phyloP scores from a whole-genome alignment of 2,797 vertebrate species.

The Eptatretus atami region DNA sequence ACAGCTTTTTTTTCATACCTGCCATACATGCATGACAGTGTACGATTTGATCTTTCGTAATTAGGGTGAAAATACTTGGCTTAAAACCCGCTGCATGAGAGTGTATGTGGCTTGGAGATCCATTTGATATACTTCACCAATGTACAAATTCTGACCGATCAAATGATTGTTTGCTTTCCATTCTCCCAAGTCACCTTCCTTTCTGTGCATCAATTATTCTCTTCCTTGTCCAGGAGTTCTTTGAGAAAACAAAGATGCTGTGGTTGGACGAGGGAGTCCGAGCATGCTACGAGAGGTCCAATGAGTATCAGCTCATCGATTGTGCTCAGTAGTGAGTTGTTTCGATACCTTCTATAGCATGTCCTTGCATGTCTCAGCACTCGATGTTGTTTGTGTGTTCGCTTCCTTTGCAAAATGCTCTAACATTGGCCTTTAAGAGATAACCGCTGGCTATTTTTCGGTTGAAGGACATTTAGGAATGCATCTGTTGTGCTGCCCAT shows the following conservation, averaged over 20 bases:
- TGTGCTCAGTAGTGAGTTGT: constrained; percentile 90
- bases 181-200: constrained; percentile 6
- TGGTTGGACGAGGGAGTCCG: constrained; percentile 98
- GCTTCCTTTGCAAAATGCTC: too few species aligned
- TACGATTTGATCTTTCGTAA: too few species aligned
- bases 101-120: background rate
- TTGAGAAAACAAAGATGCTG: constrained; percentile 87
- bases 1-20: too few species aligned
- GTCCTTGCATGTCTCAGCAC: too few species aligned
- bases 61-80: too few species aligned
- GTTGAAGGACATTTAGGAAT: too few species aligned
- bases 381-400: too few species aligned
- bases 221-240: constrained; percentile 50
- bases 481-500: too few species aligned
- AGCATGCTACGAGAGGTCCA: constrained; percentile 85
- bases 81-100: background rate
- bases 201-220: constrained; percentile 10
- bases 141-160: constrained; percentile 6
- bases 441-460: too few species aligned
- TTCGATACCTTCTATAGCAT: background rate
- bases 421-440: too few species aligned
- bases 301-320: constrained; percentile 93
- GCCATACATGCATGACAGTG: too few species aligned
- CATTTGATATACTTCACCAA: constrained; percentile 7
- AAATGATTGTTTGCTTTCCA: constrained; percentile 6